Percentiles rank a stretch among this genome's conserved stretches.
Evolutionary conservation across 2,888 invertebrate species (phyloP).

Genomic region (Drosophila anceps): DNA sequence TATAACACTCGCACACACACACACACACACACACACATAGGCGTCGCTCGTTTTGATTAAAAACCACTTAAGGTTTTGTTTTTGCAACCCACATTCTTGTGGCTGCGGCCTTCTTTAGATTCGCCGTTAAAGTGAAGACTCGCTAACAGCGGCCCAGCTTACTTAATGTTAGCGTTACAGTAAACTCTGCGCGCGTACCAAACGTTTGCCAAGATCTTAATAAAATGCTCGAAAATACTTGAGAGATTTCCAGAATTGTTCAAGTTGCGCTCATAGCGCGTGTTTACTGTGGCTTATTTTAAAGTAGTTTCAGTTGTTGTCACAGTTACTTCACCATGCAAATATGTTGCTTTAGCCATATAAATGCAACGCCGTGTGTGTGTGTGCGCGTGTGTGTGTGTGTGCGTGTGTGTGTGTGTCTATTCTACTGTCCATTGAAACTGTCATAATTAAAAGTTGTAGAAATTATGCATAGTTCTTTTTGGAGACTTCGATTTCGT

Average conservation of each 20-base stretch:
- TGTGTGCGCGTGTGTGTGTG: not conserved
- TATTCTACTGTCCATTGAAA: not conserved
- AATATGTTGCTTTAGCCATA: slow-evolving; percentile 76
- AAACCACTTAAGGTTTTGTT: slow-evolving; percentile 75
- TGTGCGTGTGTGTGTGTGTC: not conserved
- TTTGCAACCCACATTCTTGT: slow-evolving; percentile 77
- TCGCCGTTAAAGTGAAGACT: slow-evolving; percentile 52
- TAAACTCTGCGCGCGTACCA: slow-evolving; percentile 3
- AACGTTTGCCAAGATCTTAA: no score
- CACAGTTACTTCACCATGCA: slow-evolving; percentile 77
- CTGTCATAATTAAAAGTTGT: slow-evolving; percentile 3
- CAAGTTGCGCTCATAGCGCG: slow-evolving; percentile 10
- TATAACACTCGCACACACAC: slow-evolving; percentile 38
- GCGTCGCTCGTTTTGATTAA: slow-evolving; percentile 73
- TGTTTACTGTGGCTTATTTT: slow-evolving; percentile 55
- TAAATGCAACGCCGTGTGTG: slow-evolving; percentile 54
- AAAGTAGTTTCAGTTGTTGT: slow-evolving; percentile 42
- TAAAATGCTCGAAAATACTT: not conserved
- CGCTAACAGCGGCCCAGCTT: slow-evolving; percentile 13
- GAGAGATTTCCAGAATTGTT: not conserved
- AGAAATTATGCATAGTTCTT: not conserved
- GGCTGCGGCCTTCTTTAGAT: slow-evolving; percentile 48
- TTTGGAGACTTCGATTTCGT: not conserved
- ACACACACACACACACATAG: slow-evolving; percentile 33
- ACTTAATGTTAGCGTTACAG: slow-evolving; percentile 12